A percentile compares a stretch with the other conserved stretches of the same genome.
Evolutionary conservation across 2,888 invertebrate species (phyloP).

Genomic region (Hypomecis atomaria): DNA sequence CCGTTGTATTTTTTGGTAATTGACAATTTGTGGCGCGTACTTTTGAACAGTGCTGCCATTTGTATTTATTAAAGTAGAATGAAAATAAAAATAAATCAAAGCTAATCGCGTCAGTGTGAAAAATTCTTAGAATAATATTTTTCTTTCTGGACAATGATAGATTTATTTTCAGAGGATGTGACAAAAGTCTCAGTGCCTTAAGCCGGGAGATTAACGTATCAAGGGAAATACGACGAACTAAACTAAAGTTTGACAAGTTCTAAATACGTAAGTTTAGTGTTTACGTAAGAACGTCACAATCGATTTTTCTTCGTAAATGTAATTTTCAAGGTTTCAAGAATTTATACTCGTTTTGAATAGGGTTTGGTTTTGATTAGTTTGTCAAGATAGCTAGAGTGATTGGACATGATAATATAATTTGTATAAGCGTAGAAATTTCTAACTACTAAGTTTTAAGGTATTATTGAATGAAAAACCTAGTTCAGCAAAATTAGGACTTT

Average conservation of each 20-base stretch:
- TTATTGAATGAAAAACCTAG: too few species aligned
- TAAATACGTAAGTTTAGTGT: constrained; percentile 68
- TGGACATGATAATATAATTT: too few species aligned
- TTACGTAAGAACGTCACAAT: constrained; percentile 67
- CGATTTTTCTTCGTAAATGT: constrained; percentile 45
- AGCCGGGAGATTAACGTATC: constrained; percentile 75
- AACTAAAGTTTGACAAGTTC: constrained; percentile 65
- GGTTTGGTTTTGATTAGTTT: too few species aligned
- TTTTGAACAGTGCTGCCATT: constrained; percentile 8
- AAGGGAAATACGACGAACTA: constrained; percentile 63
- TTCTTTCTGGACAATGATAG: constrained; percentile 63
- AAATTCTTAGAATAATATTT: constrained; percentile 48
- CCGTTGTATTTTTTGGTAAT: constrained; percentile 27
- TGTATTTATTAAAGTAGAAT: constrained; percentile 27
- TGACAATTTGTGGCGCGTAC: constrained; percentile 24
- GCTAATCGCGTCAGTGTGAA: constrained; percentile 34
- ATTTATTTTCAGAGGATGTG: constrained; percentile 59
- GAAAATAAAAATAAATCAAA: constrained; percentile 34
- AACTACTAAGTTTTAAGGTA: too few species aligned
- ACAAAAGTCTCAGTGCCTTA: constrained; percentile 61
- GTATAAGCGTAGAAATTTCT: too few species aligned
- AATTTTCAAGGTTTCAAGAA: neutral
- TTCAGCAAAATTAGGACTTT: too few species aligned
- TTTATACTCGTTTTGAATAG: too few species aligned
- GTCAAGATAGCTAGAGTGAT: too few species aligned